phyloP scores from a whole-genome alignment of 2,113 vertebrate species.

The Agelaius phoeniceus region DNA sequence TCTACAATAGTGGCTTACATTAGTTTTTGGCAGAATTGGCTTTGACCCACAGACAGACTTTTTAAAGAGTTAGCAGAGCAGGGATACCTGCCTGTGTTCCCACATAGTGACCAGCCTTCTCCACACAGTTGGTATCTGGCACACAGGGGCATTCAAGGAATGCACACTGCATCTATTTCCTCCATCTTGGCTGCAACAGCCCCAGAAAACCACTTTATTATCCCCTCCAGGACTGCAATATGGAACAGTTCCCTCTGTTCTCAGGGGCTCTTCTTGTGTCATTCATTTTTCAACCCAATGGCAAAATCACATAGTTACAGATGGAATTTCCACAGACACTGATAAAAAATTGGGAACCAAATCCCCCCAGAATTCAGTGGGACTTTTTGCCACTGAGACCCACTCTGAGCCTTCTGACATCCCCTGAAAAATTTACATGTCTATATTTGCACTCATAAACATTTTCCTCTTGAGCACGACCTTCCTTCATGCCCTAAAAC shows the following conservation, averaged over 20 bases:
- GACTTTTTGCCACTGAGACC: neutral
- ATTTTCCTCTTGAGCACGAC: neutral
- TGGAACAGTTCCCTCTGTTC: neutral
- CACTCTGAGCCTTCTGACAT: neutral
- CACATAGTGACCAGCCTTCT: neutral
- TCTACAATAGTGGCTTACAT: neutral
- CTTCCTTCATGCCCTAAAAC: neutral
- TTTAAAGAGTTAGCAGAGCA: neutral
- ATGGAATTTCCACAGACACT: neutral
- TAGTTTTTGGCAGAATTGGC: neutral
- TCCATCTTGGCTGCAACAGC: neutral
- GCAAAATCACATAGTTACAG: neutral
- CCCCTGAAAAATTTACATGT: neutral
- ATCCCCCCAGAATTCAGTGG: neutral
- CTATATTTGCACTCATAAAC: neutral
- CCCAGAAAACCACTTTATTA: neutral
- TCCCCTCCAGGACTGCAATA: neutral
- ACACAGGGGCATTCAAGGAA: neutral
- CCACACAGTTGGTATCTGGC: neutral
- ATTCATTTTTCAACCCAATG: neutral
- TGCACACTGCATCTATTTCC: neutral
- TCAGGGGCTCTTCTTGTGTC: neutral
- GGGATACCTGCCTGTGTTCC: neutral
- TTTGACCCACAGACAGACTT: neutral
- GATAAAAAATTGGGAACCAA: neutral